Evolutionary conservation across 2,888 invertebrate genomes (phyloP).

Genomic region (Xylota sylvarum): DNA sequence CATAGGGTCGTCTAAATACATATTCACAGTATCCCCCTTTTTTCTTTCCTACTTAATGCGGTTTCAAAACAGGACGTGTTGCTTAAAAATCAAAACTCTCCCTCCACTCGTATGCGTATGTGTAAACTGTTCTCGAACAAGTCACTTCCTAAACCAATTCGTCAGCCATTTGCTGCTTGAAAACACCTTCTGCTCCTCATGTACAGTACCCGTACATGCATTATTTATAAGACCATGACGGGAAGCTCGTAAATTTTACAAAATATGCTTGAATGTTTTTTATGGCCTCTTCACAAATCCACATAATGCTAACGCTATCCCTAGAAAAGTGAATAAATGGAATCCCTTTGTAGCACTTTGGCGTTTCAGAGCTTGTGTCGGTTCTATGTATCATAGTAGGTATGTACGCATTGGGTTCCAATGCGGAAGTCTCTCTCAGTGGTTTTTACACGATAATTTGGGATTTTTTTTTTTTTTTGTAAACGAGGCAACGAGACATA

Average conservation of each 20-base stretch:
- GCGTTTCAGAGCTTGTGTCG: neutral
- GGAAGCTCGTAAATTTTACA: constrained; percentile 49
- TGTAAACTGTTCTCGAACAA: neutral
- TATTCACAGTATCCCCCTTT: no score
- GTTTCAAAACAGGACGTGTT: no score
- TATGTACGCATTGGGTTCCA: neutral
- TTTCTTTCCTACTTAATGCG: no score
- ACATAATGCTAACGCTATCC: constrained; percentile 10
- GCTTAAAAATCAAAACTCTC: no score
- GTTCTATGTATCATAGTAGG: no score
- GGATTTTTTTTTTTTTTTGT: constrained; percentile 22
- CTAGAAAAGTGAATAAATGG: constrained; percentile 27
- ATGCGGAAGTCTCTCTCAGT: neutral
- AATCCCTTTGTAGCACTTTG: constrained; percentile 1
- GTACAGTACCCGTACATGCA: neutral
- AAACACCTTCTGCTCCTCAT: constrained; percentile 1
- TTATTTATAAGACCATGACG: constrained; percentile 22
- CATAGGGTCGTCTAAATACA: no score
- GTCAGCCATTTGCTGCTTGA: neutral
- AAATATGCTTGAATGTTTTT: constrained; percentile 34
- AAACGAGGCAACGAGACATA: constrained; percentile 24
- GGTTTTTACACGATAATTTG: constrained; percentile 29
- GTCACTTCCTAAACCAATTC: neutral
- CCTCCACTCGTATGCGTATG: neutral
- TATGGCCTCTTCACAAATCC: constrained; percentile 21